Evolutionary conservation across 2,797 vertebrate species (phyloP).

Genomic region (Pseudopleuronectes americanus): DNA sequence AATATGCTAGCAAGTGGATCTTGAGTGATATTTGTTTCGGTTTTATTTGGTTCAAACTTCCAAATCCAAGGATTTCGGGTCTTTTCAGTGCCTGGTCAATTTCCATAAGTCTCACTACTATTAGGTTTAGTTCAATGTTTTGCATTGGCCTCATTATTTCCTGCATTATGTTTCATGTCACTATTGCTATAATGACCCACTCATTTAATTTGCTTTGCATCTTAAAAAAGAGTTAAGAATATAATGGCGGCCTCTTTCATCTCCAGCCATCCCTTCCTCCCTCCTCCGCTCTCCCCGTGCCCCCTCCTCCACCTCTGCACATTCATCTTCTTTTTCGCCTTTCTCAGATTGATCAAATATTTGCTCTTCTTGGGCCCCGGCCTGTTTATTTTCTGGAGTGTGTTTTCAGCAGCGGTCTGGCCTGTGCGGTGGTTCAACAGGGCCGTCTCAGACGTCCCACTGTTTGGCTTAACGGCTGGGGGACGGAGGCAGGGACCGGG

Average conservation of each 20-base stretch:
- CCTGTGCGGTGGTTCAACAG: slow-evolving; percentile 67
- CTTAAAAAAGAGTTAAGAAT: slow-evolving; percentile 16
- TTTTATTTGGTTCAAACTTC: too few species aligned
- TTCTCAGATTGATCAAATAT: slow-evolving; percentile 79
- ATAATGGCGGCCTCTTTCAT: slow-evolving; percentile 49
- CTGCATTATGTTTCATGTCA: neutral
- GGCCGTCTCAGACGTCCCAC: slow-evolving; percentile 69
- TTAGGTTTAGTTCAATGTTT: neutral
- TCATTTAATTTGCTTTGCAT: neutral
- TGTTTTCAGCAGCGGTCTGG: slow-evolving; percentile 68
- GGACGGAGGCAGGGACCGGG: slow-evolving; percentile 50
- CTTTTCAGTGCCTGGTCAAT: too few species aligned
- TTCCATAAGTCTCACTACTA: too few species aligned
- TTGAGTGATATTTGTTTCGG: too few species aligned
- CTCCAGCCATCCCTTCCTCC: slow-evolving; percentile 27
- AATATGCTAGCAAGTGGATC: too few species aligned
- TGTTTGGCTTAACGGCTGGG: slow-evolving; percentile 78
- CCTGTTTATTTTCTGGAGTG: slow-evolving; percentile 79
- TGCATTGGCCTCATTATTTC: neutral
- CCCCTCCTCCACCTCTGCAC: slow-evolving; percentile 27
- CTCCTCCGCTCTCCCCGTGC: slow-evolving; percentile 9
- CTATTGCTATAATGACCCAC: neutral
- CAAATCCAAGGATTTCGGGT: too few species aligned
- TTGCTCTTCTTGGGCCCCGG: slow-evolving; percentile 72
- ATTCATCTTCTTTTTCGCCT: slow-evolving; percentile 57